Evolutionary conservation across 1,140 invertebrate genomes (phyloP).

Genomic region (Neocloeon triangulifer): DNA sequence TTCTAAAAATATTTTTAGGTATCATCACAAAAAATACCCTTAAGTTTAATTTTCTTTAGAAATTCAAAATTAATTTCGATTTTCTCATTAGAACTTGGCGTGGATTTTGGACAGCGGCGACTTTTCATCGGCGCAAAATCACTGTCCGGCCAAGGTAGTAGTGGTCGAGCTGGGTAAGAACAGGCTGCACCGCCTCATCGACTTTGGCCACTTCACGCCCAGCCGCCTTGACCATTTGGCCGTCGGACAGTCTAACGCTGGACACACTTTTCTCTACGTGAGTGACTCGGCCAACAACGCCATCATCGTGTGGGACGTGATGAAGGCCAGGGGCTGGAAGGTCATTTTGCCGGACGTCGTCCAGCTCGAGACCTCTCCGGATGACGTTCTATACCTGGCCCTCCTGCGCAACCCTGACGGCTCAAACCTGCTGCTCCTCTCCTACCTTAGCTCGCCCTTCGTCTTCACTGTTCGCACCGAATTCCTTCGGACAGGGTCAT

Average conservation of each 20-base stretch:
- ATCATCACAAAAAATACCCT: no score
- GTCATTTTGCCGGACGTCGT: conserved; percentile 27
- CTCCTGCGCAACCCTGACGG: conserved; percentile 23
- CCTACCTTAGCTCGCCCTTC: conserved; percentile 25
- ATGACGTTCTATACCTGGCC: conserved; percentile 30
- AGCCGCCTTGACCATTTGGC: conserved; percentile 38
- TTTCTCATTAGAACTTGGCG: no score
- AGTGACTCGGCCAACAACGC: conserved; percentile 33
- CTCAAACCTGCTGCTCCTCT: conserved; percentile 27
- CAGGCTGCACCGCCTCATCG: conserved; percentile 32
- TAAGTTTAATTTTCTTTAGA: no score
- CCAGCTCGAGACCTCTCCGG: conserved; percentile 13
- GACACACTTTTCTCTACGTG: conserved; percentile 24
- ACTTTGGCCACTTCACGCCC: conserved; percentile 23
- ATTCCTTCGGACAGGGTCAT: conserved; percentile 22
- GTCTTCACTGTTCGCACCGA: conserved; percentile 31
- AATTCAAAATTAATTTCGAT: no score
- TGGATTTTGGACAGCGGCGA: conserved; percentile 41
- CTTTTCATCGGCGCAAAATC: conserved; percentile 29
- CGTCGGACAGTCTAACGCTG: conserved; percentile 25
- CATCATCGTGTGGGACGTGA: conserved; percentile 36
- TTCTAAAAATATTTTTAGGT: no score
- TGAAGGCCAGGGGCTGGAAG: conserved; percentile 24
- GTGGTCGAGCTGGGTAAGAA: conserved; percentile 30
- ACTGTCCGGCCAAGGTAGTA: conserved; percentile 39